Conservation (phyloP, 2,888 invertebrate genomes). For the Tortricodes alternella region DNA sequence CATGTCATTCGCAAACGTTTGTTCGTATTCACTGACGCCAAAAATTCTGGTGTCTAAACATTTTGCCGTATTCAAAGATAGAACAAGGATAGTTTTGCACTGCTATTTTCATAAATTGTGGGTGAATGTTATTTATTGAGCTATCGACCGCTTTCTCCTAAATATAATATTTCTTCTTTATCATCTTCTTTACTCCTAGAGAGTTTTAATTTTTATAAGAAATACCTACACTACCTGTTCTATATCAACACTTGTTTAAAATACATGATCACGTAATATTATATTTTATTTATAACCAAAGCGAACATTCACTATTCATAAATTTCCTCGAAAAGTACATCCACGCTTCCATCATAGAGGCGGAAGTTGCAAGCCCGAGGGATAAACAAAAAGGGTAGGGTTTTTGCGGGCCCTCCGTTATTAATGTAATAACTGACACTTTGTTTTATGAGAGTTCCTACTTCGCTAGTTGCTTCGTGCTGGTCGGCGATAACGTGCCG, state of each 20-base stretch:
- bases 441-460: conserved; percentile 76
- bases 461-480: conserved; percentile 61
- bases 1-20: conserved; percentile 10
- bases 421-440: conserved; percentile 81
- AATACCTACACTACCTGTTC: neutral
- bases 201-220: too few relatives aligned
- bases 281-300: conserved; percentile 24
- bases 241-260: neutral
- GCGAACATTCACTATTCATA: conserved; percentile 31
- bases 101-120: neutral
- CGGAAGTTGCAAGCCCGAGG: conserved; percentile 53
- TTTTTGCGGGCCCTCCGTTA: conserved; percentile 68
- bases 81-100: too few relatives aligned
- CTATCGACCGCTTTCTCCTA: neutral
- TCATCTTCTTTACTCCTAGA: too few relatives aligned
- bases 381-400: conserved; percentile 74
- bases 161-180: too few relatives aligned
- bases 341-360: conserved; percentile 52
- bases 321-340: conserved; percentile 29
- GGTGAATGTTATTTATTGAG: neutral
- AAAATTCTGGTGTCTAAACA: neutral
- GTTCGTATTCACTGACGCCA: conserved; percentile 15
- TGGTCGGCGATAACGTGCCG: conserved; percentile 34
- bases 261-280: conserved; percentile 12
- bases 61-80: neutral